Evolutionary conservation across 53 echinoderm and acorn worm genomes (phyloP), one percentile per base, ranked within the genome.

Genomic region (Zoroaster sp.): DNA sequence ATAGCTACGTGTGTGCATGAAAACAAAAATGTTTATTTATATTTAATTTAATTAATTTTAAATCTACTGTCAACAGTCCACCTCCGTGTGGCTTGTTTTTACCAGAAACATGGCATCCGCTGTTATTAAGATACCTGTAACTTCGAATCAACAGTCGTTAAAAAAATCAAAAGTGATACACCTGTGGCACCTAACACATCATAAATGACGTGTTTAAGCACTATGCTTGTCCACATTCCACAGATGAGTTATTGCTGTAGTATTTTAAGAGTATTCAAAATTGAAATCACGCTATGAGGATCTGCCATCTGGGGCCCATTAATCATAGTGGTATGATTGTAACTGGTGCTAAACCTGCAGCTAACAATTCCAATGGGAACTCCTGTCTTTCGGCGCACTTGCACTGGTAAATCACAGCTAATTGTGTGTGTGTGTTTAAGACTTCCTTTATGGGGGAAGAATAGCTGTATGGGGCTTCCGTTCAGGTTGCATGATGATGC

Each of bases 111-210:
- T 47, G 49, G 46, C 77, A 63, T 63, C 55, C 55, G 55, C 55
- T 55, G 37, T 54, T 39, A 79, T 76, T 59, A 79, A 63, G 65
- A 40, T 54, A 51, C 53, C 36, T 38, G 37, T 32, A 79, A 59
- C 79, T 18, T 13, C 14, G 30, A 14, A 49, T 43, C 31, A 77
- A 35, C 33, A 51, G 47, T 1, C 30, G 7, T 31, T 40, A 4
- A 31, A 30, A 9, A 47, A 49, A 32, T 35, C 14, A 66, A 23
- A 66, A 36, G 67, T 9, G 21, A 67, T 15, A 82, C 82, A 82
- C 82, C 68, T 68, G 68, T 82, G 82, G 66, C 43, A 66, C 21
- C 66, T 67, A 82, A 82, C 67, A 68, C 82, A 82, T 68, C 82
- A 68, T 82, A 82, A 74, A 82, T 40, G 40, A 43, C 32, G 4